Conservation (phyloP, 2,113 vertebrate genomes). For the Tenebrosternarchus preto region DNA sequence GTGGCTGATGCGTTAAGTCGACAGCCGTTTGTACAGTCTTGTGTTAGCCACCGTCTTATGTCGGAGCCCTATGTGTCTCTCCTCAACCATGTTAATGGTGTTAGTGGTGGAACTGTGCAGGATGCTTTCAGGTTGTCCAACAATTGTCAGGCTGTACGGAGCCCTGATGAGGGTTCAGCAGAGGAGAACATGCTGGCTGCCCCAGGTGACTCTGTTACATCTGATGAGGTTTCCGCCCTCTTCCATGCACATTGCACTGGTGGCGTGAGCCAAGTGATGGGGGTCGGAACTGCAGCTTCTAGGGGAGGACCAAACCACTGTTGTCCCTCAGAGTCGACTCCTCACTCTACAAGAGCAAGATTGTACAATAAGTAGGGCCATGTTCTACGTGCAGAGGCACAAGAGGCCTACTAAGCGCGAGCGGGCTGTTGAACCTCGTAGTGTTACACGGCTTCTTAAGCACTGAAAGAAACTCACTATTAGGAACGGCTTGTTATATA, state of each 20-base stretch:
- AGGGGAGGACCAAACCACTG: not conserved
- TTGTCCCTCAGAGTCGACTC: constrained; percentile 3
- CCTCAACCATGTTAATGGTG: too few relatives aligned
- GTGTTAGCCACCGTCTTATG: not conserved
- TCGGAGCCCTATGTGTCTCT: not conserved
- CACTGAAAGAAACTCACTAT: constrained; percentile 32
- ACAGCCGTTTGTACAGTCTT: constrained; percentile 16
- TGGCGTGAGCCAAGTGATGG: not conserved
- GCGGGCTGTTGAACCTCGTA: not conserved
- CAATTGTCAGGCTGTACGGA: too few relatives aligned
- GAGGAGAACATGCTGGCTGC: too few relatives aligned
- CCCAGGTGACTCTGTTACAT: too few relatives aligned
- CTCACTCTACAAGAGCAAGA: constrained; percentile 28
- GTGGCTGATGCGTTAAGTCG: constrained; percentile 16
- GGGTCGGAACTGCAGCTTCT: not conserved
- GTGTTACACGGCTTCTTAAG: constrained; percentile 23
- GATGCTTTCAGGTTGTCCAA: too few relatives aligned
- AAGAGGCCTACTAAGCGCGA: not conserved
- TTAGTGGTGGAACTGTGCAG: too few relatives aligned
- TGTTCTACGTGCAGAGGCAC: constrained; percentile 11
- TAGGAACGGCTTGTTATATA: constrained; percentile 23
- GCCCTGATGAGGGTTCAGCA: too few relatives aligned
- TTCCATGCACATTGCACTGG: not conserved
- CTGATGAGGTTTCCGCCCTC: too few relatives aligned
- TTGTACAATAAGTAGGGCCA: constrained; percentile 10